Evolutionary conservation across 53 echinoderm and acorn worm genomes (phyloP).

Genomic region (Luidia sarsii): DNA sequence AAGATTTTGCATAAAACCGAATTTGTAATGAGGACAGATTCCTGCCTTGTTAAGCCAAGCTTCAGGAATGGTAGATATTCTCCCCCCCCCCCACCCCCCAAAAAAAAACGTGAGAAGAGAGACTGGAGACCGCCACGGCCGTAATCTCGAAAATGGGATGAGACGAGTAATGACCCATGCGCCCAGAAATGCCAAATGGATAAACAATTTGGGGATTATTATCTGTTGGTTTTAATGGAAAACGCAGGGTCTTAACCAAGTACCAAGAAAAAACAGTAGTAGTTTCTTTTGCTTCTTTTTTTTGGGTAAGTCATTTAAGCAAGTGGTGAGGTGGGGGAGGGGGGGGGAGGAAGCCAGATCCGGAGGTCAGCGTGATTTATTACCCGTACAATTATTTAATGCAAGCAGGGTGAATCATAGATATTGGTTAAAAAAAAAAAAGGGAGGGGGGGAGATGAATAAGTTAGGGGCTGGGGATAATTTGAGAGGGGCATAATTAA

Average conservation of each 20-base stretch:
- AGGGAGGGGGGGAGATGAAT: too few relatives aligned
- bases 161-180: slow-evolving; percentile 48
- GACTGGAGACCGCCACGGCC: not conserved
- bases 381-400: slow-evolving; percentile 33
- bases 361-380: slow-evolving; percentile 23
- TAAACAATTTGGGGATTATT: slow-evolving; percentile 61
- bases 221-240: slow-evolving; percentile 50
- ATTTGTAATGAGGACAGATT: slow-evolving; percentile 26
- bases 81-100: too few relatives aligned
- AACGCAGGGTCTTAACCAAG: not conserved
- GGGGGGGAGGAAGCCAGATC: too few relatives aligned
- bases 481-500: too few relatives aligned
- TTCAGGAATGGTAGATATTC: slow-evolving; percentile 53
- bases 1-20: slow-evolving; percentile 48
- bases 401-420: slow-evolving; percentile 34
- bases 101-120: too few relatives aligned
- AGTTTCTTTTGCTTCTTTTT: too few relatives aligned
- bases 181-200: slow-evolving; percentile 55
- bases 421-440: slow-evolving; percentile 36
- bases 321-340: slow-evolving; percentile 16
- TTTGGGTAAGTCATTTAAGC: too few relatives aligned
- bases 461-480: too few relatives aligned
- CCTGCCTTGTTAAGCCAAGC: not conserved
- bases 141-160: slow-evolving; percentile 47
- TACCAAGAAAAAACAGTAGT: slow-evolving; percentile 10